Base-by-base conservation (phyloP, 2,888 invertebrate genomes). In the Dioctria rufipes region DNA sequence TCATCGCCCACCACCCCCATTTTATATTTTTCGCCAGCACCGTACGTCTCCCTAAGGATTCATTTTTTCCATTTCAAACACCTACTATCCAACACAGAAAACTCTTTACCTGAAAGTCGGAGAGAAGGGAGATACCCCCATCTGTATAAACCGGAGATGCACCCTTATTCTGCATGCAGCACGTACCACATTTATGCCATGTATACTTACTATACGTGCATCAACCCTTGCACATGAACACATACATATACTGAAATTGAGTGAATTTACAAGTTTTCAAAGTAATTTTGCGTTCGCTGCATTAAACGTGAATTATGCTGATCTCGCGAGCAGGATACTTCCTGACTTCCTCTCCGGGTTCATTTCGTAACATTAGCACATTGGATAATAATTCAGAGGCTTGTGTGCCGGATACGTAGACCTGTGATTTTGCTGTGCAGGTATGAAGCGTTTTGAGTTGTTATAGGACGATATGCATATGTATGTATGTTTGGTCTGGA, bases 261-360 rank as follows among this genome's bases (percentile, higher is more conserved):
- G 67, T 75, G 77, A 77, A 81, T 81, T 81, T 81, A 80, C 80
- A 81, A 81, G 79, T 77, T 81, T 80, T 81, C 81, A 75, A 81
- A 81, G 81, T 81, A 81, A 81, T 81, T 81, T 81, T 81, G 81
- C 81, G 80, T 81, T 80, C 81, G 80, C 77, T 81, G 80, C 81
- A 81, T 81, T 81, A 81, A 81, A 81, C 75, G 69, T 81, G 80
- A 81, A 77, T 81, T 80, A 81, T 81, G 81, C 67, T 81, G 75
- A 81, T 81, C 81, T 75, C 69, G 77, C 80, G 81, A 77, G 63
- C 80, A 77, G 80, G 80, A 81, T 81, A 80, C 77, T 77, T 67
- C 71, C 61, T 46, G 43, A 13, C 61, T 60, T 58, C 71, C 75
- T 75, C 13, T 43, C 60, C 61, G 75, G 61, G 60, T 75, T 75